Base-by-base conservation (phyloP, 1,140 invertebrate genomes). In the Cydia splendana region DNA sequence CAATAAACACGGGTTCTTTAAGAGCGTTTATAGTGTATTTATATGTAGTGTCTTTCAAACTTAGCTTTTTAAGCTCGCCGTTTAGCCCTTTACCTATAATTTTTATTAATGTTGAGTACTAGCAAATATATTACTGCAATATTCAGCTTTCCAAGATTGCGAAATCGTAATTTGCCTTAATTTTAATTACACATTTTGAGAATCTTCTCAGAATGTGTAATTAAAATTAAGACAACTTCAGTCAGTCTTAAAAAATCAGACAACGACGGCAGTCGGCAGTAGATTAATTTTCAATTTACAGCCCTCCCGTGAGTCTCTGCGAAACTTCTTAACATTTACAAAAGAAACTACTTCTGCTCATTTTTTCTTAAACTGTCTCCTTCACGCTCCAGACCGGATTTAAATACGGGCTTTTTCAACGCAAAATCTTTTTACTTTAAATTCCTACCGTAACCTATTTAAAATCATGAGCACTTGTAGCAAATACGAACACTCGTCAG, bases 221-320 rank as follows among this genome's bases (percentile, higher is more conserved):
- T 24, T 62, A 62, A 24, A 62, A 62, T 62, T 62, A 12, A n/a
- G 57, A 3, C n/a, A 24, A 62, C 20, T 62, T 24, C 18, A 62
- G 4, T 62, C 2, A 62, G 6, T 20, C 20, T 10, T 62, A 48
- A 48, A 24, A 48, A 48, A 45, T 48, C 12, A 48, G 45, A 4
- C 45, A 48, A 48, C 45, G 12, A 45, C 42, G 3, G 45, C 65
- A 34, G 28, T 15, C 28, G 65, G 30, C 28, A 67, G 28, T 67
- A n/a, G 65, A 67, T 67, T 67, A 67, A 67, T 67, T 67, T 67
- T 67, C 24, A 67, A 67, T 67, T 67, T 67, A 67, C 28, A 67
- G 65, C 24, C 13, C 30, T 38, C 24, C 65, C 10, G 65, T 67
- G 30, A 67, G 30, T 34, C 28, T 67, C 30, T n/a, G 28, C 65